These are phyloP conservation scores for Nothoprocta pentlandii DNA, from an alignment of 2,113 vertebrate genomes.

Conservation along the genomic window DNA sequence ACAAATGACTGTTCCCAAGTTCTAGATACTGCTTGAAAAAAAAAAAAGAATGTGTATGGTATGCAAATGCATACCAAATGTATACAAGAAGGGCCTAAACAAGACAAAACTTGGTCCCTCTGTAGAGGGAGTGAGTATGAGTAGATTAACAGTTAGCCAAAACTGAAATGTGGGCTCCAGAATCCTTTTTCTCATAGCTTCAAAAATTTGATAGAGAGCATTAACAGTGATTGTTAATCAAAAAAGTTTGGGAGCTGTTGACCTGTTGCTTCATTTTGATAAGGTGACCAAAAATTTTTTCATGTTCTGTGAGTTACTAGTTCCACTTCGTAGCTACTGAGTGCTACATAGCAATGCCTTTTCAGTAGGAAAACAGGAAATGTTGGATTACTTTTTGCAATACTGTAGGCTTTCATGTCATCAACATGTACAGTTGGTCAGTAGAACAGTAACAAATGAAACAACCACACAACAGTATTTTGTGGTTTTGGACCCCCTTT, in stretches of 20 bases:
- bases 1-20: background rate
- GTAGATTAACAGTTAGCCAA: background rate
- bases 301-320: background rate
- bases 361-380: background rate
- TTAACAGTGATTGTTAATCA: background rate
- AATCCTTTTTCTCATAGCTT: background rate
- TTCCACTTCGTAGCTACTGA: background rate
- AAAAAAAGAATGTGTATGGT: background rate
- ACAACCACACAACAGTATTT: fast-evolving
- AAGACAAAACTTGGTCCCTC: background rate
- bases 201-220: background rate
- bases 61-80: background rate
- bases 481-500: background rate
- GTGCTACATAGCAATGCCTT: background rate
- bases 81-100: background rate
- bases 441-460: background rate
- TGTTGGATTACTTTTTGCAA: background rate
- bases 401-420: fast-evolving
- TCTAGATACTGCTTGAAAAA: background rate
- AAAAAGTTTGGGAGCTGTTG: background rate
- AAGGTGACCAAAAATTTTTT: too few relatives aligned
- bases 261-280: background rate
- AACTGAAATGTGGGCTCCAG: background rate
- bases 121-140: background rate
- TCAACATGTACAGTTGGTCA: background rate